phyloP scores from a whole-genome alignment of 2,888 invertebrate species.

The Protodeltote pygarga region DNA sequence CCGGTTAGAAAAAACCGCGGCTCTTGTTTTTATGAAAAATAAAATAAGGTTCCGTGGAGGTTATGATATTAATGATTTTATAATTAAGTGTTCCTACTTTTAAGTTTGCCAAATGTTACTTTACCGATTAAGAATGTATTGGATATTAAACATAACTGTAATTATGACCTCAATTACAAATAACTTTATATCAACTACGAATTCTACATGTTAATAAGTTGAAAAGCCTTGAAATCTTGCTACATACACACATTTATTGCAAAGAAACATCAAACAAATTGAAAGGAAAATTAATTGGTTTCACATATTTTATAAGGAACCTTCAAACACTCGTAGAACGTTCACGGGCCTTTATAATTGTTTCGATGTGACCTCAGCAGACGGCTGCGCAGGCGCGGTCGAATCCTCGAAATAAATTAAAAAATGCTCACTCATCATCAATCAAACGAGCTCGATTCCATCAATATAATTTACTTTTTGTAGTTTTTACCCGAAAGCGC shows the following conservation, averaged over 20 bases:
- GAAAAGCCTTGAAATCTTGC: conserved; percentile 40
- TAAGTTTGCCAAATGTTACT: too few relatives aligned
- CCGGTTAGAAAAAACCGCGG: conserved; percentile 55
- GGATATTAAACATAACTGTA: too few relatives aligned
- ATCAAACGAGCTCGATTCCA: conserved; percentile 85
- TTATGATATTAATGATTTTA: conserved; percentile 1
- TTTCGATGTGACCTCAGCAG: conserved; percentile 67
- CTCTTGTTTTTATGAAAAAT: conserved; percentile 49
- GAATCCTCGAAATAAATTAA: conserved; percentile 86
- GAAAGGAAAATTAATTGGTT: conserved; percentile 51
- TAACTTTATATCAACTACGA: conserved; percentile 10
- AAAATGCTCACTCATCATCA: conserved; percentile 86
- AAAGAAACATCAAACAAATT: conserved; percentile 46
- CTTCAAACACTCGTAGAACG: conserved; percentile 44
- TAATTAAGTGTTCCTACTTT: too few relatives aligned
- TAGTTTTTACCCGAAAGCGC: conserved; percentile 84
- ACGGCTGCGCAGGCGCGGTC: conserved; percentile 62
- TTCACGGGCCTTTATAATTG: conserved; percentile 50
- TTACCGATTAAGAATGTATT: too few relatives aligned
- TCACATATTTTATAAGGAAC: conserved; percentile 50
- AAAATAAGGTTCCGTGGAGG: conserved; percentile 46
- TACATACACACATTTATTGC: conserved; percentile 30
- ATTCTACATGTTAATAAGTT: conserved; percentile 34
- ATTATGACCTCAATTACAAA: too few relatives aligned
- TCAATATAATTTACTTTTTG: conserved; percentile 87